Evolutionary conservation across 2,113 vertebrate genomes (phyloP), one percentile per base, ranked within the genome.

Genomic region (Tricholaema leucomelas): DNA sequence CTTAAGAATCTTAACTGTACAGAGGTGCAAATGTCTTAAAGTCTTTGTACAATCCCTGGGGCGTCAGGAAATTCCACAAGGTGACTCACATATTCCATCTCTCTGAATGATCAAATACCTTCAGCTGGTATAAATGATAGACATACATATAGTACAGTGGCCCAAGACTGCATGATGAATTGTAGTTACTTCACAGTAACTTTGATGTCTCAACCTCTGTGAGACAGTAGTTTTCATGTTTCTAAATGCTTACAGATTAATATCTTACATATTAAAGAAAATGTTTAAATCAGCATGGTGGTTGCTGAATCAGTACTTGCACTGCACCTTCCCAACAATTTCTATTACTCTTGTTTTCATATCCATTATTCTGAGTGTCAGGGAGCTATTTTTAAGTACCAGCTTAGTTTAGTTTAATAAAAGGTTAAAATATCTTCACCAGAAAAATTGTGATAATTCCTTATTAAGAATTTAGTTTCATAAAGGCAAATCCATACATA

Each of bases 341-440:
- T 95, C 96, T 97, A 95, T 96, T 91, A 76, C 61, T 71, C 79
- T 93, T 63, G 30, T 40, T 91, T 96, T 92, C 75, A 85, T 91
- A 87, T 70, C 87, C 52, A 95, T 96, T 96, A 82, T 82, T 95
- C 85, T 95, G 86, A 95, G 84, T 90, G 79, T 94, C 89, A 97
- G 64, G 36, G 40, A 95, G 73, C 79, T 96, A 93, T 96, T 95
- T 95, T 95, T 94, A 93, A 95, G 65, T 71, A 67, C 40, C n/a
- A 85, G 30, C 30, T 58, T 73, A 77, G 20, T 91, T 96, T 92
- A 95, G 14, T 74, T 94, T 80, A 91, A 95, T 92, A 93, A 88
- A 58, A 90, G 12, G n/a, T 87, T 96, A 92, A 31, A 93, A 92
- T 92, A 86, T 73, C 31, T 59, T 55, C 64, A 89, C n/a, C 12